Base-by-base conservation (phyloP, 2,797 vertebrate genomes). In the Gallirallus australis region DNA sequence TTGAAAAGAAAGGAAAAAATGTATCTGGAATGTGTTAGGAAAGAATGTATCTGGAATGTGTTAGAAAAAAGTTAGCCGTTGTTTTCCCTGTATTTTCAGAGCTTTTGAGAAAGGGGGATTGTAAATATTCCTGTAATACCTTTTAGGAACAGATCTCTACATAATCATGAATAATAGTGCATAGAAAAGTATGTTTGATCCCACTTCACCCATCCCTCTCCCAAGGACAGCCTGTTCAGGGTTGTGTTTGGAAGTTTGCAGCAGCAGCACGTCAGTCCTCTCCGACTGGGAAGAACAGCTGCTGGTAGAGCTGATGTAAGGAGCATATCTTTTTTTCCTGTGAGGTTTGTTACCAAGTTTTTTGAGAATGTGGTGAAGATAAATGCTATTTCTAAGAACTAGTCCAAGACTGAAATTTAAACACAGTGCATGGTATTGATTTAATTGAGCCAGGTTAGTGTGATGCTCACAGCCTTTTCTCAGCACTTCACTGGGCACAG, bases 161-260 rank as follows among this genome's bases (percentile, higher is more conserved):
- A 10, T 8, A 4, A 1, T 23, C 5, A 3, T 13, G 52, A 11
- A 17, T 15, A 15, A 45, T 45, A 19, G 17, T 59, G n/a, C 40
- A 18, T 24, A 33, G 75, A 37, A 15, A 28, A 64, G 25, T 11
- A 1, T 1, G 2, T n/a, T n/a, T 66, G 68, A 28, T 73, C 33
- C 82, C 25, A 4, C 37, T 45, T 57, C 35, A 15, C 37, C 69
- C 28, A 3, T 6, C 73, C 70, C 56, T 4, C 33, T 28, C 27
- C 2, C 40, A 7, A 10, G 70, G 31, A 17, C 1, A 2, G 30
- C 3, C 6, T 61, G 42, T 1, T 53, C 13, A 3, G 16, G 2
- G n/a, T 1, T 56, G 85, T 39, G 47, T 7, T 39, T 11, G 25
- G 45, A 35, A 11, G 54, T 12, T 50, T 40, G 30, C 71, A 4